Conservation (phyloP, 2,888 invertebrate genomes). For the Agrochola lychnidis region DNA sequence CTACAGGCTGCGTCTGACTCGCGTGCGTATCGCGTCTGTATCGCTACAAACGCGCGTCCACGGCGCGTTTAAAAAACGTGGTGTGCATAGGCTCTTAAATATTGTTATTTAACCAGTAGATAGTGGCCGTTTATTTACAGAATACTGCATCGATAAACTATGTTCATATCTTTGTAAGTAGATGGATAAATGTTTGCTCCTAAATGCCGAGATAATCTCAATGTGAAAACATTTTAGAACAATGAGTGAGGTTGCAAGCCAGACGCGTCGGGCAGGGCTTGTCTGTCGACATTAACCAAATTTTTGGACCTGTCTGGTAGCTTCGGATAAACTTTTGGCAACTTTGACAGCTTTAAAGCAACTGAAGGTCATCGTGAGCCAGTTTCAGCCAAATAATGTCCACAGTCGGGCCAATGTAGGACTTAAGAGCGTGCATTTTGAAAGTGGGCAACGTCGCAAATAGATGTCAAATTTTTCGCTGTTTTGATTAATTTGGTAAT, state of each 20-base stretch:
- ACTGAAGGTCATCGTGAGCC: background rate
- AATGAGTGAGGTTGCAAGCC: background rate
- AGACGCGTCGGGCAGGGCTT: background rate
- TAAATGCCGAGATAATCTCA: background rate
- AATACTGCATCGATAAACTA: slow-evolving; percentile 2
- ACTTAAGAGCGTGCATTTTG: no score
- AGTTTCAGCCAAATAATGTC: background rate
- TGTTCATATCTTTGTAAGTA: background rate
- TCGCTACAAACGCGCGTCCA: no score
- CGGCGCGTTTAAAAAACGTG: no score
- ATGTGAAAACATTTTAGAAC: background rate
- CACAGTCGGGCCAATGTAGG: background rate
- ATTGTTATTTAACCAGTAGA: slow-evolving; percentile 1
- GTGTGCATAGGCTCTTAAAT: no score
- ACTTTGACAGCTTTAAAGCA: background rate
- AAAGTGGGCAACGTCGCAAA: no score
- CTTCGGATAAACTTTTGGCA: background rate
- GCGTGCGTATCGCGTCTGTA: no score
- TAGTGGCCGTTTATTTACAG: background rate
- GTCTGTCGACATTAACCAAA: background rate
- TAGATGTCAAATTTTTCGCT: no score
- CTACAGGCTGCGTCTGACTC: no score
- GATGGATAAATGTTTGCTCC: background rate
- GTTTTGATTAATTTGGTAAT: no score
- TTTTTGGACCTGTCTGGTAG: background rate